Evolutionary conservation across 1,140 invertebrate genomes (phyloP), one percentile per base, ranked within the genome.

Genomic region (Pantala flavescens): DNA sequence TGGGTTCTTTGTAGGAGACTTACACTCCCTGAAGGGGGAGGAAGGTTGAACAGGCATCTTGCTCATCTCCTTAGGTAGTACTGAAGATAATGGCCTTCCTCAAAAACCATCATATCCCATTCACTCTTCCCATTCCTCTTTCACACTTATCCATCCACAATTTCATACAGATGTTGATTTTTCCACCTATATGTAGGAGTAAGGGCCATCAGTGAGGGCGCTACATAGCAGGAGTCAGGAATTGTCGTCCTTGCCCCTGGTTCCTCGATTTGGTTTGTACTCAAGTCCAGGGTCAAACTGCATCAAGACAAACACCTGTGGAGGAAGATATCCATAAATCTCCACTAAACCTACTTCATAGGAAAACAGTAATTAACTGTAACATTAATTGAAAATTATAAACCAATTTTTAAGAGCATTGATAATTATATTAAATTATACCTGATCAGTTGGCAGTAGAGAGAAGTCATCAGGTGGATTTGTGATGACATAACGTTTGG

Each of bases 211-310:
- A 80, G 94, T 97, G 88, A 97, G 93, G 90, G 94, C 94, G 92
- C 94, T 96, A 95, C 95, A 96, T 87, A 97, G 91, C 90, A 97
- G 92, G 89, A 96, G 94, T 96, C 94, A 96, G 90, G 94, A 96
- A 85, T 94, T 94, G 84, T 95, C 93, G 83, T 96, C 93, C 82
- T 95, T 95, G 82, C 88, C 82, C 76, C 83, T 79, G 55, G 82
- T 80, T 77, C 93, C 91, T 81, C 92, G 87, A 80, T 89, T 90
- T 80, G 94, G 93, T 81, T 94, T 94, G 86, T 97, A 97, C 84
- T 97, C 95, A 79, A 97, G 86, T 81, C 95, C 95, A 74, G 95
- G 95, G 86, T 97, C 95, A 84, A 97, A 97, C 86, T 97, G 95
- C 93, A 97, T 95, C 84, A 97, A 86, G 79, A 97, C 95, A 86